phyloP scores from a whole-genome alignment of 2,888 invertebrate species.

The Eremobia ochroleuca region DNA sequence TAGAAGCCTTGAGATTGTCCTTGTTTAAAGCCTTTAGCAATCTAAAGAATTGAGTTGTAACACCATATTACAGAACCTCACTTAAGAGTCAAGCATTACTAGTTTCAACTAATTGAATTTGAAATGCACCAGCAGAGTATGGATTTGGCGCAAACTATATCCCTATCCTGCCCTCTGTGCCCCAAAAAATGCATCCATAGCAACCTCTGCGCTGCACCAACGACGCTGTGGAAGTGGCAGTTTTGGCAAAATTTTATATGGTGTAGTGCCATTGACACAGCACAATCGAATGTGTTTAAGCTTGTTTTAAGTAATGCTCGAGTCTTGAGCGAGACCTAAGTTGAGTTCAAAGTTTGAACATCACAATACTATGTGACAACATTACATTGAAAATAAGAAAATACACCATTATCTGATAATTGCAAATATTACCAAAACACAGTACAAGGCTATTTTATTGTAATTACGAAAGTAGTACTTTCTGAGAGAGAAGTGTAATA shows the following conservation, averaged over 20 bases:
- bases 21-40: neutral
- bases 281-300: too few species aligned
- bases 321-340: neutral
- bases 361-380: neutral
- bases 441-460: neutral
- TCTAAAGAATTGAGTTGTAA: neutral
- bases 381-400: neutral
- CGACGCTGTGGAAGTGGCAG: too few species aligned
- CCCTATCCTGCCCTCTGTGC: neutral
- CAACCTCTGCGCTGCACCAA: too few species aligned
- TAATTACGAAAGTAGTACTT: too few species aligned
- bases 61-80: neutral
- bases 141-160: too few species aligned
- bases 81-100: neutral
- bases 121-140: neutral
- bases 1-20: too few species aligned
- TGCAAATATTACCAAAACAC: neutral
- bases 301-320: neutral
- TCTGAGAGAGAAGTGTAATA: neutral
- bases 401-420: neutral
- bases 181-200: neutral
- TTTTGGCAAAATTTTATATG: neutral
- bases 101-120: neutral
- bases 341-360: neutral
- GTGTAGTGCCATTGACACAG: neutral